These are phyloP conservation scores for Pachycephala philippinensis DNA, from an alignment of 2,113 vertebrate species.

Conservation along the genomic window DNA sequence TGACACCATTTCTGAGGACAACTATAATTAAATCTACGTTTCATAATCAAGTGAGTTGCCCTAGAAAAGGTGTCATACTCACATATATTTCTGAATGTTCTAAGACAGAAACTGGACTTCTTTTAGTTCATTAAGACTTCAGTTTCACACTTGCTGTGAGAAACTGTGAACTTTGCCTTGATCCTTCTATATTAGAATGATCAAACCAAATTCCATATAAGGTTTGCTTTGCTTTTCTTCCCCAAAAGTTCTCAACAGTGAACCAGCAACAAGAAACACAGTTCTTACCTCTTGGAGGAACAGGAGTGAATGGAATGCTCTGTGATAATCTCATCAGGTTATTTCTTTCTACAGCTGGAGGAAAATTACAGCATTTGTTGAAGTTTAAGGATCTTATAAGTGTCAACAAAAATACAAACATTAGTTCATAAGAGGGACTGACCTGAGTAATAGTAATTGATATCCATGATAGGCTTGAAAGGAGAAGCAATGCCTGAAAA, in stretches of 20 bases:
- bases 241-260: neutral
- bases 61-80: neutral
- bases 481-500: slow-evolving; percentile 91
- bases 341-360: slow-evolving; percentile 95
- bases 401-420: neutral
- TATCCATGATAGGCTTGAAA: slow-evolving; percentile 94
- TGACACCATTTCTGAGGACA: neutral
- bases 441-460: slow-evolving; percentile 97
- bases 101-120: neutral
- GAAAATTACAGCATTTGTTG: slow-evolving; percentile 28
- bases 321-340: slow-evolving; percentile 98
- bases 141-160: neutral
- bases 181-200: neutral
- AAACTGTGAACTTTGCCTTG: neutral
- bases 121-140: neutral
- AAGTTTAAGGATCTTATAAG: neutral
- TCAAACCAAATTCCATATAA: neutral
- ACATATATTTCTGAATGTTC: neutral
- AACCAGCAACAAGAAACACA: neutral
- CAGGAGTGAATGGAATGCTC: slow-evolving; percentile 97
- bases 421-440: slow-evolving; percentile 34
- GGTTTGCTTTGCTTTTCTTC: neutral
- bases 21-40: neutral
- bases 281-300: slow-evolving; percentile 92
- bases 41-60: neutral